phyloP scores from a whole-genome alignment of 2,888 invertebrate species.

The Aphodius sticticus region DNA sequence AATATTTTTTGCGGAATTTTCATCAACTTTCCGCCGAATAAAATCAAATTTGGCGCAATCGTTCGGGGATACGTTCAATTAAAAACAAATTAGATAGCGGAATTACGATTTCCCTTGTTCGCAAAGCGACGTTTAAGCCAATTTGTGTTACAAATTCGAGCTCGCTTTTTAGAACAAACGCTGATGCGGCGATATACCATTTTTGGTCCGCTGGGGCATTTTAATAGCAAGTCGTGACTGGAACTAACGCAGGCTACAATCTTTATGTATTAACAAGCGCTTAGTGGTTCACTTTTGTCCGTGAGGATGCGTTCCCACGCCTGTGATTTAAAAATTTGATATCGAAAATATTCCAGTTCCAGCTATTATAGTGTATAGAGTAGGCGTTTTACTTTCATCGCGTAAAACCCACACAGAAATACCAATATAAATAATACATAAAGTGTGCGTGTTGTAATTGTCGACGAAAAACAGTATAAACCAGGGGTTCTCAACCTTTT shows the following conservation, averaged over 20 bases:
- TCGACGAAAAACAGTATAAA: too few species aligned
- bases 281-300: constrained; percentile 4
- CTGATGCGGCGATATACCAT: background rate
- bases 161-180: background rate
- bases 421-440: background rate
- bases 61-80: background rate
- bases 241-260: constrained; percentile 4
- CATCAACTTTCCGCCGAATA: too few species aligned
- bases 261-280: constrained; percentile 4
- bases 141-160: background rate
- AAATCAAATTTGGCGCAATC: too few species aligned
- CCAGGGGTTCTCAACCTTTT: too few species aligned
- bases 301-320: background rate
- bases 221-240: background rate
- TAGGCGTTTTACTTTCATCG: background rate
- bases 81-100: background rate
- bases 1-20: background rate
- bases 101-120: background rate
- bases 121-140: background rate
- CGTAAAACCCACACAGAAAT: background rate
- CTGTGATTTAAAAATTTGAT: background rate
- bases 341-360: constrained; percentile 4
- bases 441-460: background rate
- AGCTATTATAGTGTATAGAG: constrained; percentile 4
- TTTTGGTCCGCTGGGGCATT: background rate